These are phyloP conservation scores for Steatocranus sp. DNA, from an alignment of 2,797 vertebrate species.

Conservation along the genomic window DNA sequence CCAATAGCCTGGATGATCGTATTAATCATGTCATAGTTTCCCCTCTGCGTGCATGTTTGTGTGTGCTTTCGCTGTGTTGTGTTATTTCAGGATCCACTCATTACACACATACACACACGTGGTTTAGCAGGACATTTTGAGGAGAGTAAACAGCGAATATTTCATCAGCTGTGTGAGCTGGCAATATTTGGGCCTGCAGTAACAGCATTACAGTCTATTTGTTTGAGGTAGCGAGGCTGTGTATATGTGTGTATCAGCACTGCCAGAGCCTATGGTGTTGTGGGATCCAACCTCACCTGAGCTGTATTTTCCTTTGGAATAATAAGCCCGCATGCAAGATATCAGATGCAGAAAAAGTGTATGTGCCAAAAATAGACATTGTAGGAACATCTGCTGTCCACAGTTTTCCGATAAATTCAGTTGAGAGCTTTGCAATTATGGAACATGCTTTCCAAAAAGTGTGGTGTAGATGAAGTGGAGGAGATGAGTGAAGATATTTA, in stretches of 20 bases:
- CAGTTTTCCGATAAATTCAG: background rate
- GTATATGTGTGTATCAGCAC: background rate
- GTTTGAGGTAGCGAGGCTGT: conserved; percentile 30
- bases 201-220: conserved; percentile 63
- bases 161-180: conserved; percentile 74
- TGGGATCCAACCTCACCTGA: conserved; percentile 44
- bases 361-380: background rate
- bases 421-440: background rate
- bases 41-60: background rate
- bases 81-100: conserved; percentile 43
- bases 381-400: background rate
- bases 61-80: conserved; percentile 25
- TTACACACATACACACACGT: conserved; percentile 20
- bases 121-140: conserved; percentile 68
- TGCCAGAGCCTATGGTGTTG: conserved; percentile 26
- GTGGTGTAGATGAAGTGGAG: background rate
- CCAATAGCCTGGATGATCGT: conserved; percentile 16
- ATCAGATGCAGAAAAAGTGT: conserved; percentile 18
- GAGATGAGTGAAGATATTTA: background rate
- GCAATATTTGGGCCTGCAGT: conserved; percentile 60
- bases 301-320: conserved; percentile 45
- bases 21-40: conserved; percentile 34
- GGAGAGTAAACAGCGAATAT: conserved; percentile 72
- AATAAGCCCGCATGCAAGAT: conserved; percentile 18
- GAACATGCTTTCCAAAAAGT: background rate